Evolutionary conservation across 2,113 vertebrate species (phyloP).

Genomic region (Acrocephalus arundinaceus): DNA sequence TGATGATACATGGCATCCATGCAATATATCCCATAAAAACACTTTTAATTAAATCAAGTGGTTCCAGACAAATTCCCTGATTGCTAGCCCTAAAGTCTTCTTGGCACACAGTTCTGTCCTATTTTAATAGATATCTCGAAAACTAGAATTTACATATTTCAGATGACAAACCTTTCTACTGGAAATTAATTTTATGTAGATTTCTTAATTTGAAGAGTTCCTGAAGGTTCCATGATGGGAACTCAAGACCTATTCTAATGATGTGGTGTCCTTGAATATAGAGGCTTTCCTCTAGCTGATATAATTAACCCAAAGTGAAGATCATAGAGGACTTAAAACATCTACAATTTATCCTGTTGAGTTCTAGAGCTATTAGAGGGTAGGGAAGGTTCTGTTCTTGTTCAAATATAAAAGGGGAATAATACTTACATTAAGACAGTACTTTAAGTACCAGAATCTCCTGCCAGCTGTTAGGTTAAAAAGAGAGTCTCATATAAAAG

Average conservation of each 20-base stretch:
- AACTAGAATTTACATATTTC: neutral
- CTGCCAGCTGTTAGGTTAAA: neutral
- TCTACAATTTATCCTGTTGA: neutral
- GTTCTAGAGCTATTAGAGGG: neutral
- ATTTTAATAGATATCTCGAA: neutral
- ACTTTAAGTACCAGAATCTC: neutral
- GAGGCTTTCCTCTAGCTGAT: neutral
- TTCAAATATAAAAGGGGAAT: neutral
- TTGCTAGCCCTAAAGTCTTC: neutral
- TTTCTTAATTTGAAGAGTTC: neutral
- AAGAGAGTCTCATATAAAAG: neutral
- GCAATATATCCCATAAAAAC: neutral
- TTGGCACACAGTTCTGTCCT: neutral
- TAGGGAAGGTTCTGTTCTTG: neutral
- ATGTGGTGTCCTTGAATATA: neutral
- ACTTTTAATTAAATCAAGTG: neutral
- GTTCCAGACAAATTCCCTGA: neutral
- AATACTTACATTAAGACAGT: neutral
- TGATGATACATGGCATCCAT: neutral
- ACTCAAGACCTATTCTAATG: neutral
- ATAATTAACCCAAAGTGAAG: neutral
- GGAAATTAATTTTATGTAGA: neutral
- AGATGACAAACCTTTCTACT: neutral
- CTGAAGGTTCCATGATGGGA: neutral
- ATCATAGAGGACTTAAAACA: neutral